These are phyloP conservation scores for Lucifuga dentata DNA, from an alignment of 2,113 vertebrate species.

Conservation along the genomic window DNA sequence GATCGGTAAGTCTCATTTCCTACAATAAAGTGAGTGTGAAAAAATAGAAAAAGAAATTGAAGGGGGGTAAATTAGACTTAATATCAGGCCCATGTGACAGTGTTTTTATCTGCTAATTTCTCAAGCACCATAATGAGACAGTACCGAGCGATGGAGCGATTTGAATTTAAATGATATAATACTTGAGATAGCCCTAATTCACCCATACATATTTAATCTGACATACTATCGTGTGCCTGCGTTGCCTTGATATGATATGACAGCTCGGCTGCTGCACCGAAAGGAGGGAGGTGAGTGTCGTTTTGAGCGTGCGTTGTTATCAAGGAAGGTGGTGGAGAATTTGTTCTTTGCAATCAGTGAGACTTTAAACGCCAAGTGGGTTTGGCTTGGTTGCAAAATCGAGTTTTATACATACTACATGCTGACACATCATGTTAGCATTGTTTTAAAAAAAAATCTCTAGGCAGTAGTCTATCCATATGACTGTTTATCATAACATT, in stretches of 20 bases:
- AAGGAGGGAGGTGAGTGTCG: constrained; percentile 35
- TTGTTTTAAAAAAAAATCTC: too few species aligned
- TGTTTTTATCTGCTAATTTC: constrained; percentile 84
- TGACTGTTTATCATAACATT: too few species aligned
- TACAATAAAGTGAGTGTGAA: constrained; percentile 58
- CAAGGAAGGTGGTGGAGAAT: constrained; percentile 67
- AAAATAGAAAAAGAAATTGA: constrained; percentile 56
- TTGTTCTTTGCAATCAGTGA: constrained; percentile 50
- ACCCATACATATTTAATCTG: constrained; percentile 87
- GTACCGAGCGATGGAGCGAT: constrained; percentile 78
- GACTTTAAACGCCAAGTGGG: constrained; percentile 46
- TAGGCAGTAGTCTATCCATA: too few species aligned
- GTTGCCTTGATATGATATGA: constrained; percentile 74
- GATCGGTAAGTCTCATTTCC: constrained; percentile 58
- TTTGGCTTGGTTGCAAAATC: constrained; percentile 10
- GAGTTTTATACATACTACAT: neutral
- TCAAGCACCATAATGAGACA: constrained; percentile 81
- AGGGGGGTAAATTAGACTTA: constrained; percentile 72
- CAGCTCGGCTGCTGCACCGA: constrained; percentile 61
- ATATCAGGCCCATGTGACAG: constrained; percentile 72
- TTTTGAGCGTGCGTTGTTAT: constrained; percentile 35
- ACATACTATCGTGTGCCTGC: constrained; percentile 81
- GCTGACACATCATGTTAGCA: too few species aligned
- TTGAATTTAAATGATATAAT: constrained; percentile 87
- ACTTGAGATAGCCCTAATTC: constrained; percentile 84